Base-by-base conservation (phyloP, 2,797 vertebrate species). In the Chromis chromis region DNA sequence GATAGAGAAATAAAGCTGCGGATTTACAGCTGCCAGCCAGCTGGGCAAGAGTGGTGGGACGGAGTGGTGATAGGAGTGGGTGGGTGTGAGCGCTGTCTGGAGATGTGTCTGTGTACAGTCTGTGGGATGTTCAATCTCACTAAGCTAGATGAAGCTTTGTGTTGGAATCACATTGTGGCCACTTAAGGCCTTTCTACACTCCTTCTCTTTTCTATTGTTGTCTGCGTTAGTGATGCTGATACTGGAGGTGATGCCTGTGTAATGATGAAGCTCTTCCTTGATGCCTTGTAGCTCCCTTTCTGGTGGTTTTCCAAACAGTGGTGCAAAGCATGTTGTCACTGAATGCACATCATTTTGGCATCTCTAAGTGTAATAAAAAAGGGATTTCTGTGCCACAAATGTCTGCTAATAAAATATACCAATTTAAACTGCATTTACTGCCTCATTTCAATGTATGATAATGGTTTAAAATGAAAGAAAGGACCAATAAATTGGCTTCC, bases 21-120 rank as follows among this genome's bases (percentile, higher is more conserved):
- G 91, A 90, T 88, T 90, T 90, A 66, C 89, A 90, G 91, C 88
- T 90, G 90, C 63, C 63, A 64, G 77, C 81, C 85, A 89, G 90
- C 87, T 83, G 79, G 78, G 40, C 28, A 46, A 69, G 39, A 67
- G 40, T 40, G 78, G 74, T 59, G 70, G 62, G 78, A 58, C 64
- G 19, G 65, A 36, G 65, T 40, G 28, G 49, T 57, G 78, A 65
- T 40, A 58, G 56, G 69, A 54, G 33, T 36, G 33, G 65, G 50
- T 66, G 52, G 19, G 39, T 50, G 49, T 39, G 52, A 65, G 57
- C 40, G 52, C 55, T 44, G 65, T 58, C 16, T 60, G 54, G 11
- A 31, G n/a, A 8, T 69, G 66, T 67, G 56, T 69, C 28, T 61
- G n/a, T 64, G 39, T 61, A n/a, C 40, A 52, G 50, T 70, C 55